Conservation (phyloP, 1,140 invertebrate genomes). For the Heliconius melpomene region DNA sequence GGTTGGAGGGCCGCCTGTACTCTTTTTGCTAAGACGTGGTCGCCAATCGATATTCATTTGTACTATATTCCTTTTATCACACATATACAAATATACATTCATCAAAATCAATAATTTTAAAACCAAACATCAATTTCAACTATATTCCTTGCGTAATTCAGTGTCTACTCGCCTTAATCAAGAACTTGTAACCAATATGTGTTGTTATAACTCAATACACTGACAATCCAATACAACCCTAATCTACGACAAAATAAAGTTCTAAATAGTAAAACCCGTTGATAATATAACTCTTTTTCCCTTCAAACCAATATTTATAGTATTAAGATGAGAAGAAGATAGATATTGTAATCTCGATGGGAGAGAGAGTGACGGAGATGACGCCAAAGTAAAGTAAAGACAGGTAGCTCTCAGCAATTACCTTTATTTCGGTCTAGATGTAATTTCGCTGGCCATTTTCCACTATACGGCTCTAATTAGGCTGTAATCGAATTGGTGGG, state of each 20-base stretch:
- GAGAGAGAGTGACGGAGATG: conserved; percentile 56
- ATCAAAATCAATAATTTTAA: not conserved
- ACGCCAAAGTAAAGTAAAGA: conserved; percentile 57
- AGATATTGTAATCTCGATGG: conserved; percentile 22
- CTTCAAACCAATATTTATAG: conserved; percentile 5
- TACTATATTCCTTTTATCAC: too few relatives aligned
- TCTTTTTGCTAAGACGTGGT: too few relatives aligned
- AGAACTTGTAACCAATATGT: conserved; percentile 32
- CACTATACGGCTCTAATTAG: conserved; percentile 62
- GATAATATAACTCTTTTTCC: conserved; percentile 24
- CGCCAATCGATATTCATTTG: too few relatives aligned
- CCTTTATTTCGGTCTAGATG: conserved; percentile 60
- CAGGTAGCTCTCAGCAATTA: conserved; percentile 68
- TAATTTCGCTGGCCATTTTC: conserved; percentile 52
- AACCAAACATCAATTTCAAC: not conserved
- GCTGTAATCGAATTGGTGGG: conserved; percentile 70
- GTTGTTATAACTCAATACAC: conserved; percentile 15
- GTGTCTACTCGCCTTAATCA: conserved; percentile 41
- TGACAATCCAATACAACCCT: conserved; percentile 18
- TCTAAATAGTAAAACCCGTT: conserved; percentile 15
- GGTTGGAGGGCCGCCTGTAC: too few relatives aligned
- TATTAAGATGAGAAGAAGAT: conserved; percentile 50
- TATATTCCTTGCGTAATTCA: conserved; percentile 1
- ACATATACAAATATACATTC: not conserved
- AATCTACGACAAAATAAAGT: not conserved